These are phyloP conservation scores for Aporophyla lueneburgensis DNA, from an alignment of 2,888 invertebrate species.

Conservation along the genomic window DNA sequence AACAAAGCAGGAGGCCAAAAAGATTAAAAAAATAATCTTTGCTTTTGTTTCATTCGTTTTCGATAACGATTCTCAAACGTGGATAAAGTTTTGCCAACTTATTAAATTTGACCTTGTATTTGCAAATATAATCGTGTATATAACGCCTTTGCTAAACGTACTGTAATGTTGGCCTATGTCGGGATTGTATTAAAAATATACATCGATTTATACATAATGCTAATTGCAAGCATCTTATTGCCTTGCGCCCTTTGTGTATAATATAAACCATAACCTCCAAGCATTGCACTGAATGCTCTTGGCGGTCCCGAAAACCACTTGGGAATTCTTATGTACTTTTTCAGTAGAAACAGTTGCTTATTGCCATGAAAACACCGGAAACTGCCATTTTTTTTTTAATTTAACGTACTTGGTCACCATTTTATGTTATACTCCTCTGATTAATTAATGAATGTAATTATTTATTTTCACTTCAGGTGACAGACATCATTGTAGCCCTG, in stretches of 20 bases:
- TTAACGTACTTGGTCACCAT: neutral
- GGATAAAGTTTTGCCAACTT: no score
- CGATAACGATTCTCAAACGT: no score
- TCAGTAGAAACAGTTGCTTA: neutral
- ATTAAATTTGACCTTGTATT: no score
- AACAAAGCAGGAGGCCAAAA: no score
- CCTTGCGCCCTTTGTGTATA: neutral
- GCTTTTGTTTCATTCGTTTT: no score
- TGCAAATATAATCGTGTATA: neutral
- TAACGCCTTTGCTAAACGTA: neutral
- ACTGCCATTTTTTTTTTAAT: neutral
- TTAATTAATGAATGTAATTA: no score
- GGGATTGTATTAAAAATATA: neutral
- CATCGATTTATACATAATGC: neutral
- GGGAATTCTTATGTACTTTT: neutral
- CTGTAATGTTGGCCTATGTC: neutral
- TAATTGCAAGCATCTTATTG: conserved; percentile 4
- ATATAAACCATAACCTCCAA: conserved; percentile 19
- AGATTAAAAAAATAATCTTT: no score
- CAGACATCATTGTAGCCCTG: no score
- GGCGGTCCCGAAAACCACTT: neutral
- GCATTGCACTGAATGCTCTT: conserved; percentile 1
- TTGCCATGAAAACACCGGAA: neutral
- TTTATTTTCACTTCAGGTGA: no score
- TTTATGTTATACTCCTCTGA: no score